These are phyloP conservation scores for Morinoia aosen DNA, from an alignment of 2,888 invertebrate genomes.

Conservation along the genomic window DNA sequence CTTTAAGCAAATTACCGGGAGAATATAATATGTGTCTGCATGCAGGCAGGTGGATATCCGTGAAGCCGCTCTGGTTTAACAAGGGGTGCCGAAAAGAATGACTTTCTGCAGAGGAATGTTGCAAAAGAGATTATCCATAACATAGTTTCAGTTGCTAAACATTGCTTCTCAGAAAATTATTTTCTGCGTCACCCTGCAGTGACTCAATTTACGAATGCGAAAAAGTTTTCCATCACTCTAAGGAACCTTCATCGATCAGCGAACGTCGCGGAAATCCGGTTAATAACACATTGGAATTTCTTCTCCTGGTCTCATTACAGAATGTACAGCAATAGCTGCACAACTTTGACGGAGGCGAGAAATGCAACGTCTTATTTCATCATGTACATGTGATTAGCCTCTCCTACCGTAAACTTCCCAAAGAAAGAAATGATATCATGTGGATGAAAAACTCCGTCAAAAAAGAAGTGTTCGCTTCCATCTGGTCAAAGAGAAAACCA, in stretches of 20 bases:
- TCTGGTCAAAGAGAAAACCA: conserved; percentile 33
- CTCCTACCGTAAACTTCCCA: background rate
- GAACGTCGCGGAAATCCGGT: background rate
- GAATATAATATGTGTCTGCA: background rate
- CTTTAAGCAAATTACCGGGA: background rate
- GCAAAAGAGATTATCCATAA: background rate
- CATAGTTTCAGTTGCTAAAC: background rate
- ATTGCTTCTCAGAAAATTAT: background rate
- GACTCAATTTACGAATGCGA: background rate
- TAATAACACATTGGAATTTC: background rate
- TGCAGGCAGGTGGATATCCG: background rate
- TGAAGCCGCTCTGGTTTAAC: background rate
- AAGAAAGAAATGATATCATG: background rate
- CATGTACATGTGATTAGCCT: background rate
- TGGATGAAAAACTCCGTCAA: background rate
- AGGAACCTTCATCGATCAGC: background rate
- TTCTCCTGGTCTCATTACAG: background rate
- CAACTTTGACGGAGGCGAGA: background rate
- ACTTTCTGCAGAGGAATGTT: background rate
- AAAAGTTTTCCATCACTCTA: background rate
- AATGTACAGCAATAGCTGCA: background rate
- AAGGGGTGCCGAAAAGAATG: background rate
- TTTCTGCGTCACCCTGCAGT: background rate
- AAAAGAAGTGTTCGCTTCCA: conserved; percentile 1
- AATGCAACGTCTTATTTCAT: background rate